Percentiles rank a stretch among this genome's conserved stretches.
These are phyloP conservation scores for Alces alces DNA, from an alignment of 2,113 vertebrate species.

Conservation along the genomic window DNA sequence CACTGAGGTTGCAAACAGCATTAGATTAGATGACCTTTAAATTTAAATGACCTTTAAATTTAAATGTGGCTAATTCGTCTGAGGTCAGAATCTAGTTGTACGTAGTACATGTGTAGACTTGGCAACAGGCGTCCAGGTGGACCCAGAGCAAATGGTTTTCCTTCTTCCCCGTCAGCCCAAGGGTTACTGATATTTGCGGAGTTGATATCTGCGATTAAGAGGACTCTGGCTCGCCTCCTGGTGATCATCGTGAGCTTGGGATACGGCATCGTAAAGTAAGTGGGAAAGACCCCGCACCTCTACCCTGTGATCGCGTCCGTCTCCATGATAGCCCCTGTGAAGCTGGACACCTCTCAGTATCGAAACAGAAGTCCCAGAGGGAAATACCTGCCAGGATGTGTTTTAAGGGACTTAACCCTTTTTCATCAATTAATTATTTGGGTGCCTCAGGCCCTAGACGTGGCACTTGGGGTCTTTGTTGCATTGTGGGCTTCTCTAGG, in stretches of 20 bases:
- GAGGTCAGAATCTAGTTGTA: not conserved
- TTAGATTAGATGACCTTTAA: not conserved
- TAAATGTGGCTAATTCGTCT: not conserved
- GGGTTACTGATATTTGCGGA: slow-evolving; percentile 88
- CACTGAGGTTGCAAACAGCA: not conserved
- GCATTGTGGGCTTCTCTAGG: not conserved
- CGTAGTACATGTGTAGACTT: not conserved
- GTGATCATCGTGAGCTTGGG: slow-evolving; percentile 93
- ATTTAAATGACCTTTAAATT: not conserved
- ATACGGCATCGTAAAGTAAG: slow-evolving; percentile 93
- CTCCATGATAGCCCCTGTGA: not conserved
- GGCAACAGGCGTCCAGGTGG: not conserved
- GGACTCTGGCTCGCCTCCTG: slow-evolving; percentile 88
- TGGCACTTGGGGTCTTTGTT: not conserved
- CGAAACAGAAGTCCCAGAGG: not conserved
- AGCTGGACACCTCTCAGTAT: not conserved
- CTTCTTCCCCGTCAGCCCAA: slow-evolving; percentile 75
- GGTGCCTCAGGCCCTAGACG: not conserved
- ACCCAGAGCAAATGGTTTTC: not conserved
- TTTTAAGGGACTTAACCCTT: not conserved
- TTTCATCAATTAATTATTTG: too few relatives aligned
- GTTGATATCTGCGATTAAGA: slow-evolving; percentile 88
- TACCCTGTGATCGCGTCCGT: not conserved
- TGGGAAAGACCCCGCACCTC: not conserved
- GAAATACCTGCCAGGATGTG: not conserved